Percentiles rank a stretch among this genome's conserved stretches.
phyloP scores from a whole-genome alignment of 2,888 invertebrate genomes.

The Odontomyia ornata region DNA sequence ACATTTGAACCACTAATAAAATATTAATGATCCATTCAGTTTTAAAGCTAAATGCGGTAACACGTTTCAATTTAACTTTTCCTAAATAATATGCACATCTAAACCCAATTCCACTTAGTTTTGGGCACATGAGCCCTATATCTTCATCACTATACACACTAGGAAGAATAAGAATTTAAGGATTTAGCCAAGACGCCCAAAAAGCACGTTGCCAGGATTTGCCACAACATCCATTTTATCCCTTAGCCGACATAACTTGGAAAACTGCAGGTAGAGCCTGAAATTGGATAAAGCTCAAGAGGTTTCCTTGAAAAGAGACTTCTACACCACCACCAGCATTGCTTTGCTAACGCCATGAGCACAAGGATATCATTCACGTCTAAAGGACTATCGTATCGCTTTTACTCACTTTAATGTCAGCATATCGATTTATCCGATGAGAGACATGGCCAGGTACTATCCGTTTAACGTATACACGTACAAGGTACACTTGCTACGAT shows the following conservation, averaged over 20 bases:
- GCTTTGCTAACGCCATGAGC: background rate
- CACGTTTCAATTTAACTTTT: background rate
- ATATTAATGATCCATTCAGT: too few species aligned
- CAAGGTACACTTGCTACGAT: background rate
- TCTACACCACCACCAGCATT: background rate
- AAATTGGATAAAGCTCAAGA: slow-evolving; percentile 50
- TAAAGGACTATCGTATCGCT: slow-evolving; percentile 45
- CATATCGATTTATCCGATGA: slow-evolving; percentile 47
- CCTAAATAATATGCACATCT: background rate
- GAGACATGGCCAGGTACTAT: background rate
- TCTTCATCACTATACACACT: slow-evolving; percentile 4
- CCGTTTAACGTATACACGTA: background rate
- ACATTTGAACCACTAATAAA: too few species aligned
- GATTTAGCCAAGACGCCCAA: slow-evolving; percentile 45
- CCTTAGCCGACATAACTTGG: slow-evolving; percentile 34
- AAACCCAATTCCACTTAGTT: background rate
- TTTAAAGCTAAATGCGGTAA: background rate
- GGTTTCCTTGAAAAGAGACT: slow-evolving; percentile 29
- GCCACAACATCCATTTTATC: slow-evolving; percentile 49
- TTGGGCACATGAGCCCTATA: slow-evolving; percentile 4
- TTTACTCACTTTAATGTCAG: slow-evolving; percentile 46
- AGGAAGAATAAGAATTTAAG: slow-evolving; percentile 25
- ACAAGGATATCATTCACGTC: slow-evolving; percentile 5
- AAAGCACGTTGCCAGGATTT: slow-evolving; percentile 49
- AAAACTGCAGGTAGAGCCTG: slow-evolving; percentile 47